Evolutionary conservation across 2,113 vertebrate species (phyloP).

Genomic region (Globicephala melas): DNA sequence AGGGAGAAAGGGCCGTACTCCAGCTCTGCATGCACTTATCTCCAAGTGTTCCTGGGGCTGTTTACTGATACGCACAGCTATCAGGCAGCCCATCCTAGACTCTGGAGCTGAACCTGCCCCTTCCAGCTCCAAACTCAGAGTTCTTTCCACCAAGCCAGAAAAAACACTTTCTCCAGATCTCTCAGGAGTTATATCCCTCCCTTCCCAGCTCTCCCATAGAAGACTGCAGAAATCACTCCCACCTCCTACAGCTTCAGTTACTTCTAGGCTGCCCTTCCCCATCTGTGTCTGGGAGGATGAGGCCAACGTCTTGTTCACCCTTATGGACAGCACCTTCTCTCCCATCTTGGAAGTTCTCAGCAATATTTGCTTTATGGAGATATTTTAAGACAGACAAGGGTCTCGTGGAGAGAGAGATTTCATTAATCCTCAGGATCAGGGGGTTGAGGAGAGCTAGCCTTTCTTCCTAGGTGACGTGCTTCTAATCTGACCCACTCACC

Average conservation of each 20-base stretch:
- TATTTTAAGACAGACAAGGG: not conserved
- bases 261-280: not conserved
- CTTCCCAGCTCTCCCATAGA: not conserved
- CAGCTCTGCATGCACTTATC: accelerated
- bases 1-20: not conserved
- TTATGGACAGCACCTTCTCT: not conserved
- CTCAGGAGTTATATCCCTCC: not conserved
- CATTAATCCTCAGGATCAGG: not conserved
- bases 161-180: not conserved
- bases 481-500: not conserved
- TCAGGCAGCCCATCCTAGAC: not conserved
- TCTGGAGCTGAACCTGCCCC: not conserved
- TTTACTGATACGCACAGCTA: not conserved
- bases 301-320: not conserved
- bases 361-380: not conserved
- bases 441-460: not conserved
- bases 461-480: not conserved
- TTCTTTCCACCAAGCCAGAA: not conserved
- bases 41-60: not conserved
- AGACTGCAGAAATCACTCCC: not conserved
- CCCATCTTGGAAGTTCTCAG: not conserved
- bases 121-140: not conserved
- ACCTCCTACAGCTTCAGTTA: not conserved
- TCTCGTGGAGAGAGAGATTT: not conserved
- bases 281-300: not conserved